Conservation (phyloP, 23 tunicate genomes). For the Trididemnum clinides region DNA sequence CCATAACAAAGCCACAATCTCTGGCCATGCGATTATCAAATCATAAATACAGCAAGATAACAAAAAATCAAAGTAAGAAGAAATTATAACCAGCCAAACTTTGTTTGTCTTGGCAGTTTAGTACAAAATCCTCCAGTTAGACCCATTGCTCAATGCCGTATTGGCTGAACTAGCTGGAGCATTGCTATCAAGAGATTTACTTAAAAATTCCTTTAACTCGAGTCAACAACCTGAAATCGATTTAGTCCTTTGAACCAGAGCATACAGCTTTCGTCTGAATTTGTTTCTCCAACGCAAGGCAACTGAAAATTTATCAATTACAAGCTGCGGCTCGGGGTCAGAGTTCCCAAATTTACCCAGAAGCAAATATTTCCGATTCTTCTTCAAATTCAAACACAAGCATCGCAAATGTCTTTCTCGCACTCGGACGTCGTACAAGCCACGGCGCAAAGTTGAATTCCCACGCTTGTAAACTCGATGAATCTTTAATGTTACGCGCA, state of each 20-base stretch:
- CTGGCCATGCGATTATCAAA: too few relatives aligned
- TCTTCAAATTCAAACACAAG: constrained; percentile 22
- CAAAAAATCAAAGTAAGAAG: too few relatives aligned
- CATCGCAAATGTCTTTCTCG: constrained; percentile 24
- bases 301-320: constrained; percentile 17
- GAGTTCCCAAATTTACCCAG: constrained; percentile 27
- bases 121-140: too few relatives aligned
- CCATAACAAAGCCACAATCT: too few relatives aligned
- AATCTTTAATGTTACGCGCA: background rate
- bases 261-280: constrained; percentile 15
- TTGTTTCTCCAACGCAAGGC: constrained; percentile 38
- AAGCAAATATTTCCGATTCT: constrained; percentile 41
- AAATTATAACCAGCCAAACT: too few relatives aligned
- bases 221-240: background rate
- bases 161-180: too few relatives aligned
- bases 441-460: background rate
- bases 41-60: too few relatives aligned
- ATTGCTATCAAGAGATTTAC: background rate
- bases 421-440: background rate
- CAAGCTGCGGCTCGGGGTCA: background rate
- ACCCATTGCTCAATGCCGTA: too few relatives aligned
- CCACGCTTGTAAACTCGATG: background rate
- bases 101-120: too few relatives aligned
- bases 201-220: background rate
- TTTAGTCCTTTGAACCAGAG: background rate